Conservation (phyloP, 2,888 invertebrate genomes). For the Platycheirus albimanus region DNA sequence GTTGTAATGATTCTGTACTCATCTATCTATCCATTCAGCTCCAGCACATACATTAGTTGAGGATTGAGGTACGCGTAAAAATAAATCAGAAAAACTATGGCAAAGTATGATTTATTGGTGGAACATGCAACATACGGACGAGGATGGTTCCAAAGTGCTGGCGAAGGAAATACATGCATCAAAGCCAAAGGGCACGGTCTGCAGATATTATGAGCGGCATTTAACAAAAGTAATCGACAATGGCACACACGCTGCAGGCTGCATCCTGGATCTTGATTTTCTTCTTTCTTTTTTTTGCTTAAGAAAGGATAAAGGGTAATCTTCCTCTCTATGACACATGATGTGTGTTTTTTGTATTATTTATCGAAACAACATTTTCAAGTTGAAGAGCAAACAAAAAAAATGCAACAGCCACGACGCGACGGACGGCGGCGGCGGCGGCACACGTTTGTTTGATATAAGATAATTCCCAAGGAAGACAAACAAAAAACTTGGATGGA, state of each 20-base stretch:
- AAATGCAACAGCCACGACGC: too few species aligned
- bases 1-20: constrained; percentile 3
- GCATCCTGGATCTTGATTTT: background rate
- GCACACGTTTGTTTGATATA: background rate
- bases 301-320: background rate
- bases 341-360: background rate
- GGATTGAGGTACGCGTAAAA: background rate
- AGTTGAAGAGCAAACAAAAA: background rate
- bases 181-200: constrained; percentile 2
- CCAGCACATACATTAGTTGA: background rate
- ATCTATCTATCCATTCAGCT: background rate
- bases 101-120: constrained; percentile 4
- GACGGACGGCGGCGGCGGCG: too few species aligned
- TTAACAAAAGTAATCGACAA: constrained; percentile 3
- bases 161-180: background rate
- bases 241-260: background rate
- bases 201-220: background rate
- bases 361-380: background rate
- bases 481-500: background rate
- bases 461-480: background rate
- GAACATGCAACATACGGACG: background rate
- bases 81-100: background rate
- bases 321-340: background rate
- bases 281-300: background rate
- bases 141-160: background rate